Percentiles rank a stretch among this genome's conserved stretches.
These are phyloP conservation scores for Telenomus remus DNA, from an alignment of 1,140 invertebrate genomes.

Conservation along the genomic window DNA sequence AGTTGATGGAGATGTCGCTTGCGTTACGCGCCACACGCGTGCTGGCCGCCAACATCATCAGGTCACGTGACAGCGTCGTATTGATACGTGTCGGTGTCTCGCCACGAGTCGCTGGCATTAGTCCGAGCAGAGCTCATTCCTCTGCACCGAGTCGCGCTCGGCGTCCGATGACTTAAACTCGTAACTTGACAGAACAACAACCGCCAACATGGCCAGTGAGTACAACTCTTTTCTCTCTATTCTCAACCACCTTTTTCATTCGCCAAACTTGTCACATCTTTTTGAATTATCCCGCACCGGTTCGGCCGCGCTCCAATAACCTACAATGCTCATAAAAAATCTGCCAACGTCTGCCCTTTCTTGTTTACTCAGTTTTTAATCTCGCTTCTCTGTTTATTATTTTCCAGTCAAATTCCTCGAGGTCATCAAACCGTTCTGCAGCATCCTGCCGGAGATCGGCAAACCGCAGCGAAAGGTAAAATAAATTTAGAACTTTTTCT, in stretches of 20 bases:
- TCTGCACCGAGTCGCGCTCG: too few relatives aligned
- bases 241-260: too few relatives aligned
- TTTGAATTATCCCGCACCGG: slow-evolving; percentile 5
- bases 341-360: too few relatives aligned
- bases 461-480: slow-evolving; percentile 99
- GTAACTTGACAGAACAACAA: background rate
- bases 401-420: slow-evolving; percentile 99
- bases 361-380: too few relatives aligned
- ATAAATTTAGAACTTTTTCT: slow-evolving; percentile 57
- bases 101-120: slow-evolving; percentile 66
- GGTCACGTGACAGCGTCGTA: slow-evolving; percentile 71
- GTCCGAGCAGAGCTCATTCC: too few relatives aligned
- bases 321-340: too few relatives aligned
- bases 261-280: too few relatives aligned
- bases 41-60: slow-evolving; percentile 72
- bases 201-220: slow-evolving; percentile 44
- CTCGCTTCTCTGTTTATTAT: slow-evolving; percentile 78
- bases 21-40: background rate
- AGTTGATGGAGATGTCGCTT: too few relatives aligned
- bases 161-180: slow-evolving; percentile 16
- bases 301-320: slow-evolving; percentile 26
- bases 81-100: slow-evolving; percentile 72
- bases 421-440: slow-evolving; percentile 99
- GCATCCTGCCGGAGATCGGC: slow-evolving; percentile 99
- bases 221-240: too few relatives aligned